Percentiles rank a stretch among this genome's conserved stretches.
Conservation (phyloP, 2,113 vertebrate species). For the Mionectes macconnelli region DNA sequence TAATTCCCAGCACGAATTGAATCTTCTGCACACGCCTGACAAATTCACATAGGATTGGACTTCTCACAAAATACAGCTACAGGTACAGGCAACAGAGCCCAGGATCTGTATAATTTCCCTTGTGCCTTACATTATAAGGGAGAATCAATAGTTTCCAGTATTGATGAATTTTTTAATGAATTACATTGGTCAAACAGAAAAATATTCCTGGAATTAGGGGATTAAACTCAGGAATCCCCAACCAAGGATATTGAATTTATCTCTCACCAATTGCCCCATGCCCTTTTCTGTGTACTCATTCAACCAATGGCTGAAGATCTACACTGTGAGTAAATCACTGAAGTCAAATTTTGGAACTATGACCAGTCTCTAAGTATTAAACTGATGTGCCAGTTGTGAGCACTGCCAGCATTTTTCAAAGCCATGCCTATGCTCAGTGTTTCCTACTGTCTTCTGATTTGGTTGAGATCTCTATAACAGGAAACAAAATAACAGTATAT, state of each 20-base stretch:
- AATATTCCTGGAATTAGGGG: not conserved
- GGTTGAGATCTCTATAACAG: not conserved
- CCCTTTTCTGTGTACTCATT: not conserved
- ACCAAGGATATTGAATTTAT: not conserved
- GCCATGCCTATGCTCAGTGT: not conserved
- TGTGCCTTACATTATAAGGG: not conserved
- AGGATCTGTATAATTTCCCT: not conserved
- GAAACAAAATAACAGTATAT: not conserved
- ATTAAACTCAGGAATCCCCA: not conserved
- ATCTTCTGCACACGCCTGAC: not conserved
- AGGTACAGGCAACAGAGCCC: rapidly evolving
- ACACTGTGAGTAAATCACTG: not conserved
- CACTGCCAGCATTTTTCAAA: not conserved
- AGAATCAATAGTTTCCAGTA: not conserved
- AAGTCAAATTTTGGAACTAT: not conserved
- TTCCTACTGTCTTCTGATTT: not conserved
- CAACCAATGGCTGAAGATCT: not conserved
- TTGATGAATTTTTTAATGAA: not conserved
- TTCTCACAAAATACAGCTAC: not conserved
- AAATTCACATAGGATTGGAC: not conserved
- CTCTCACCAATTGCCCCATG: not conserved
- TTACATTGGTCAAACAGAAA: not conserved
- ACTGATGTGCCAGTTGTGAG: not conserved
- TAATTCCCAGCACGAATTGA: not conserved
- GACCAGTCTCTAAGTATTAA: not conserved